phyloP scores from a whole-genome alignment of 2,888 invertebrate species.

The Brachynemurus nebulosus region DNA sequence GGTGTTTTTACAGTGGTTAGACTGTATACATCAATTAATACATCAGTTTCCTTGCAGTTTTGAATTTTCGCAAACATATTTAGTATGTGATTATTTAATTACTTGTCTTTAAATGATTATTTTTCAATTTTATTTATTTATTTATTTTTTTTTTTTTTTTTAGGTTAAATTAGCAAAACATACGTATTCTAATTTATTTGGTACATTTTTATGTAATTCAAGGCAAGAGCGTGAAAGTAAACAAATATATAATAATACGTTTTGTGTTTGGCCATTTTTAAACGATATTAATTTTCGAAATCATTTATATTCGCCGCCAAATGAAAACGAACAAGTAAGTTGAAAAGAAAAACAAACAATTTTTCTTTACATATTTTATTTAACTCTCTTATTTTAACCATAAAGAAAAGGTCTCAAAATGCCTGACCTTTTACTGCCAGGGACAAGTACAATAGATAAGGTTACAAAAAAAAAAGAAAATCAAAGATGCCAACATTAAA shows the following conservation, averaged over 20 bases:
- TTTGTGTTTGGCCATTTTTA: constrained; percentile 82
- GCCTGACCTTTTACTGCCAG: no score
- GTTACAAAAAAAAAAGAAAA: no score
- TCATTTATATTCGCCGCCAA: constrained; percentile 57
- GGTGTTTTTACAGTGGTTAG: constrained; percentile 95
- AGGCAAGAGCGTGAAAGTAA: constrained; percentile 53
- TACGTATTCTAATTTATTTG: constrained; percentile 90
- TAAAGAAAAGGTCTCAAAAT: no score
- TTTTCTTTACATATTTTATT: not conserved
- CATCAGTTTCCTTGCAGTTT: constrained; percentile 84
- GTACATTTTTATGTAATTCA: constrained; percentile 90
- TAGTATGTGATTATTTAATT: constrained; percentile 45
- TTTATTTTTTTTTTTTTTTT: constrained; percentile 19
- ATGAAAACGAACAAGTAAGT: constrained; percentile 21
- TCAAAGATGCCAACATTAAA: no score
- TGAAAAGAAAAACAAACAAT: not conserved
- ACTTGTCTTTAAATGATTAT: constrained; percentile 1
- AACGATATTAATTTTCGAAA: constrained; percentile 68
- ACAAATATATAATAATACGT: constrained; percentile 51
- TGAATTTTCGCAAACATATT: constrained; percentile 85
- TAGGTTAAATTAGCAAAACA: constrained; percentile 92
- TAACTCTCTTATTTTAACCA: no score
- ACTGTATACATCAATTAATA: constrained; percentile 86
- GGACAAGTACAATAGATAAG: no score
- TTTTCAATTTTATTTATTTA: no score